A percentile compares a stretch with the other conserved stretches of the same genome.
Conservation (phyloP, 2,113 vertebrate genomes). For the Cottus gobio region DNA sequence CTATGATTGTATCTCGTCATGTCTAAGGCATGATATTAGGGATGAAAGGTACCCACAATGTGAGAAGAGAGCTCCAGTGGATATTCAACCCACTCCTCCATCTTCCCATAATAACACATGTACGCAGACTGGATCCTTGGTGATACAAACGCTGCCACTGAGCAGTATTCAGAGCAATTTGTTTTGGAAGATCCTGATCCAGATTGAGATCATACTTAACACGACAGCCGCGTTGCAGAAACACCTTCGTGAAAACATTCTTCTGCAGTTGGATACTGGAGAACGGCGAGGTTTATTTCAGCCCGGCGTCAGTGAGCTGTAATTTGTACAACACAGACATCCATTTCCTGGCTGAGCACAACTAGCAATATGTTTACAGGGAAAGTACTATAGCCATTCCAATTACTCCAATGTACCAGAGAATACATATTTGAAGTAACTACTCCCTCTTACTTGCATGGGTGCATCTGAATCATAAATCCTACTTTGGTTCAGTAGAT, state of each 20-base stretch:
- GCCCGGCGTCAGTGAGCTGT: background rate
- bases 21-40: background rate
- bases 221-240: background rate
- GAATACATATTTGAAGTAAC: constrained; percentile 62
- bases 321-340: constrained; percentile 47
- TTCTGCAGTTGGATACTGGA: background rate
- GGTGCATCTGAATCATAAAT: constrained; percentile 32
- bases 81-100: background rate
- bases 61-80: constrained; percentile 12
- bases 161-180: background rate
- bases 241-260: background rate
- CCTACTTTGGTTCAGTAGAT: constrained; percentile 22
- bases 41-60: background rate
- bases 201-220: constrained; percentile 12
- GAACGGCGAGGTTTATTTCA: constrained; percentile 22
- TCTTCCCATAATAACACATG: background rate
- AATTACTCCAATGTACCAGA: constrained; percentile 66
- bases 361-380: constrained; percentile 64
- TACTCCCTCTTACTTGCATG: constrained; percentile 42
- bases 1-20: background rate
- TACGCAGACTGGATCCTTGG: constrained; percentile 2
- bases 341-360: constrained; percentile 43
- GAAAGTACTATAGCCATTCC: constrained; percentile 48
- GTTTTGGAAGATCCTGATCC: constrained; percentile 6
- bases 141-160: constrained; percentile 14